These are phyloP conservation scores for Zaprionus obscuricornis DNA, from an alignment of 2,888 invertebrate genomes.

Conservation along the genomic window DNA sequence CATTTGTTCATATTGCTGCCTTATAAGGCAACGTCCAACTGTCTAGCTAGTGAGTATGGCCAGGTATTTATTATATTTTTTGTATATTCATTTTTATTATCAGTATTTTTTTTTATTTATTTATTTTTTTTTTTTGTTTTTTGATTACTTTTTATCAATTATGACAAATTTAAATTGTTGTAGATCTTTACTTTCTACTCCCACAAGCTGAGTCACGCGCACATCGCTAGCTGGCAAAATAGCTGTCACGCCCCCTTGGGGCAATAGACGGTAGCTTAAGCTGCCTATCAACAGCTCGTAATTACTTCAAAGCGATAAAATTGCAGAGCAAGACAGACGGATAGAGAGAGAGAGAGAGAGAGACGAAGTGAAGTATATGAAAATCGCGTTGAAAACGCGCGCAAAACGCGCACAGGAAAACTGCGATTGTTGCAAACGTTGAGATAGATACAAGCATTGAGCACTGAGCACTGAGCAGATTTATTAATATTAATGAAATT, in stretches of 20 bases:
- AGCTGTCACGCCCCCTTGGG: slow-evolving; percentile 19
- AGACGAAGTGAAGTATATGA: neutral
- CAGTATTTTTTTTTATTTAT: no score
- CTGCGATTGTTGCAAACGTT: neutral
- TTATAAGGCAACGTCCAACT: no score
- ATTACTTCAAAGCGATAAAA: slow-evolving; percentile 72
- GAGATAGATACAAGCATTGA: no score
- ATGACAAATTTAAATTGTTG: no score
- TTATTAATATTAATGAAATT: slow-evolving; percentile 77
- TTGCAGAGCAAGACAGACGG: slow-evolving; percentile 36
- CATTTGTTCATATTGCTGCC: no score
- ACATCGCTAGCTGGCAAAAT: slow-evolving; percentile 49
- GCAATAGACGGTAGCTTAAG: slow-evolving; percentile 64
- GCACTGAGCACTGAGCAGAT: slow-evolving; percentile 44
- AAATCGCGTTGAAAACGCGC: slow-evolving; percentile 40
- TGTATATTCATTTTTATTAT: no score
- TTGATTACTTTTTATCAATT: no score
- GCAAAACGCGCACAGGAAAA: slow-evolving; percentile 27
- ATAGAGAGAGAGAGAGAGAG: neutral
- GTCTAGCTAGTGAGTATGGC: no score
- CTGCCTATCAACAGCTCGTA: slow-evolving; percentile 76
- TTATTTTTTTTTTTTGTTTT: no score
- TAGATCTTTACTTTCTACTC: no score
- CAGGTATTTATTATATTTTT: no score
- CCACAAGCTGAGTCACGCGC: slow-evolving; percentile 41